Conservation (phyloP, 2,888 invertebrate species). For the Euplexia lucipara region DNA sequence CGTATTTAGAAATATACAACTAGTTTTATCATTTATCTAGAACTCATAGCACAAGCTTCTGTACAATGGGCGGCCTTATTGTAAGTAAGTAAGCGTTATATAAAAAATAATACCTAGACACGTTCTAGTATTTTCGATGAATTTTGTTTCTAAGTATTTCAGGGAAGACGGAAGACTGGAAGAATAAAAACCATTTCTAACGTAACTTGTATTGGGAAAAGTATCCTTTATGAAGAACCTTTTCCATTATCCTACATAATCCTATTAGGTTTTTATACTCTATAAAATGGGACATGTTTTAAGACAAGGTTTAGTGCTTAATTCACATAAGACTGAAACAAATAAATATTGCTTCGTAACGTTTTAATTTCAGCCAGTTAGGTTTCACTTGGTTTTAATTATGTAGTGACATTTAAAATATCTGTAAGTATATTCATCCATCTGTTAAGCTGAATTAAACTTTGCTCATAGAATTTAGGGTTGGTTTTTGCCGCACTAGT, state of each 20-base stretch:
- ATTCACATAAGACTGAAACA: not conserved
- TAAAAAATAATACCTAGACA: too few species aligned
- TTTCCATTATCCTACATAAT: constrained; percentile 18
- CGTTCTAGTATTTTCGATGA: not conserved
- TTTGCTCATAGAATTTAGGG: too few species aligned
- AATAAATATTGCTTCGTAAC: not conserved
- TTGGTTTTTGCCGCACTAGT: too few species aligned
- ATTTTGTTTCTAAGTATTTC: not conserved
- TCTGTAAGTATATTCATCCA: too few species aligned
- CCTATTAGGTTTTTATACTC: constrained; percentile 34
- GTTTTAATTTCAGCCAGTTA: constrained; percentile 2
- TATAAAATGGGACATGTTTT: constrained; percentile 31
- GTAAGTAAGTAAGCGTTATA: too few species aligned
- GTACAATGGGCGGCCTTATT: too few species aligned
- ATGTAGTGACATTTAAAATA: too few species aligned
- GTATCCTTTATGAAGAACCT: constrained; percentile 2
- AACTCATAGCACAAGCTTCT: too few species aligned
- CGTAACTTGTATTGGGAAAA: not conserved
- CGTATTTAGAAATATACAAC: too few species aligned
- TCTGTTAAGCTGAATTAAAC: too few species aligned
- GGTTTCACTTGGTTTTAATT: not conserved
- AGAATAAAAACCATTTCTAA: not conserved
- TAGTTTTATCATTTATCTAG: too few species aligned
- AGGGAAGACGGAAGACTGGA: not conserved
- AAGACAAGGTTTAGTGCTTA: constrained; percentile 2